phyloP scores from a whole-genome alignment of 2,113 vertebrate species.

The Gnathonemus echidnorhynchus region DNA sequence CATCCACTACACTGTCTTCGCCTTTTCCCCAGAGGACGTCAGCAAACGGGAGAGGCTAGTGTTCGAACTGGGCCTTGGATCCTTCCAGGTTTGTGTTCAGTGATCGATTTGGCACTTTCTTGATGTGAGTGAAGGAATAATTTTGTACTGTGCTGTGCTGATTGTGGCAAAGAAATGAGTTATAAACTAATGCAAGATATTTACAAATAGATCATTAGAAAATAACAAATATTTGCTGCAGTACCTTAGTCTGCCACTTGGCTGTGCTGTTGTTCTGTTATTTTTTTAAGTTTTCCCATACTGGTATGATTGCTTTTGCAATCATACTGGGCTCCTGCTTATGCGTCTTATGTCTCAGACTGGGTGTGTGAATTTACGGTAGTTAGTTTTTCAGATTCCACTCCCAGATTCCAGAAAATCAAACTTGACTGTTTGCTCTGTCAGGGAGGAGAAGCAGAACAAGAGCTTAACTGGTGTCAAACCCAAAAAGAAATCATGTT shows the following conservation, averaged over 20 bases:
- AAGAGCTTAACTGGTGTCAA: background rate
- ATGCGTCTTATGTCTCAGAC: background rate
- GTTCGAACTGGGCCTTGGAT: constrained; percentile 92
- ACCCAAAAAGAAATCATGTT: background rate
- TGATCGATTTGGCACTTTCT: background rate
- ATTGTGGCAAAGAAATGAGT: background rate
- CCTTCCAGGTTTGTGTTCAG: constrained; percentile 77
- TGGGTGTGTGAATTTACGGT: background rate
- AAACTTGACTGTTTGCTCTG: background rate
- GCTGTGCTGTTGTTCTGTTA: background rate
- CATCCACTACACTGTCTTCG: constrained; percentile 97
- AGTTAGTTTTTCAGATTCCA: background rate
- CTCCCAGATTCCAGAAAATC: background rate
- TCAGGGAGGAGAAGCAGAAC: background rate
- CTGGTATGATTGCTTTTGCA: background rate
- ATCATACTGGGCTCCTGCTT: background rate
- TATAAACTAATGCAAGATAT: background rate
- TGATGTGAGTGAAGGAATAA: background rate
- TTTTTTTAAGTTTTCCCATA: background rate
- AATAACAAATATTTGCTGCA: background rate
- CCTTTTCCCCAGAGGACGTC: constrained; percentile 94
- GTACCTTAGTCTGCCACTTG: background rate
- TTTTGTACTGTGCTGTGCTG: background rate
- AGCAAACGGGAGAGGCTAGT: constrained; percentile 91
- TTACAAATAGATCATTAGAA: background rate